phyloP scores from a whole-genome alignment of 2,888 invertebrate species.

The Schrankia costaestrigalis region DNA sequence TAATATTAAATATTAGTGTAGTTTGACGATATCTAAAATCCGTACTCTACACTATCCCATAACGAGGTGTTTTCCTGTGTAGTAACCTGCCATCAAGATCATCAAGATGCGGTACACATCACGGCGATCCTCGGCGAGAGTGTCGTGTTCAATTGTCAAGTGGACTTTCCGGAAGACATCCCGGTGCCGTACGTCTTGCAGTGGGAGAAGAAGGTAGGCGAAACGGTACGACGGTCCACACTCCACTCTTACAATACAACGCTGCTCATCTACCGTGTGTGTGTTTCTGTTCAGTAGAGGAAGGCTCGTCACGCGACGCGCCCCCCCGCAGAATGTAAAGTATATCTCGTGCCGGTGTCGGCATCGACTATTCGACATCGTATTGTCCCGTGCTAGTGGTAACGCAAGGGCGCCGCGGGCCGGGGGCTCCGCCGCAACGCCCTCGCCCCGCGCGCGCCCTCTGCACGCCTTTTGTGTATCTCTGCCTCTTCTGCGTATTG shows the following conservation, averaged over 20 bases:
- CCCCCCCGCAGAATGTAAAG: conserved; percentile 74
- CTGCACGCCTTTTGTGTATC: conserved; percentile 69
- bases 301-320: conserved; percentile 76
- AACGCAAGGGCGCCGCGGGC: conserved; percentile 63
- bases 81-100: conserved; percentile 90
- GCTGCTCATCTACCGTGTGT: conserved; percentile 79
- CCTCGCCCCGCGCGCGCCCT: conserved; percentile 64
- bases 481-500: conserved; percentile 72
- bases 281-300: conserved; percentile 81
- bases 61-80: conserved; percentile 36
- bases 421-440: conserved; percentile 53
- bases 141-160: conserved; percentile 98
- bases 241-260: conserved; percentile 80
- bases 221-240: conserved; percentile 91
- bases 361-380: conserved; percentile 59
- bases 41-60: no score
- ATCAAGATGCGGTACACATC: conserved; percentile 97
- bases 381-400: conserved; percentile 70
- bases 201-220: conserved; percentile 99
- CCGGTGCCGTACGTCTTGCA: conserved; percentile 98
- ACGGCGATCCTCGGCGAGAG: conserved; percentile 98
- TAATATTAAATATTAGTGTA: no score
- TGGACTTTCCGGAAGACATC: conserved; percentile 97
- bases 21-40: no score
- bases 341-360: conserved; percentile 66